phyloP scores from a whole-genome alignment of 2,113 vertebrate genomes.

The Cryptotis parvus region DNA sequence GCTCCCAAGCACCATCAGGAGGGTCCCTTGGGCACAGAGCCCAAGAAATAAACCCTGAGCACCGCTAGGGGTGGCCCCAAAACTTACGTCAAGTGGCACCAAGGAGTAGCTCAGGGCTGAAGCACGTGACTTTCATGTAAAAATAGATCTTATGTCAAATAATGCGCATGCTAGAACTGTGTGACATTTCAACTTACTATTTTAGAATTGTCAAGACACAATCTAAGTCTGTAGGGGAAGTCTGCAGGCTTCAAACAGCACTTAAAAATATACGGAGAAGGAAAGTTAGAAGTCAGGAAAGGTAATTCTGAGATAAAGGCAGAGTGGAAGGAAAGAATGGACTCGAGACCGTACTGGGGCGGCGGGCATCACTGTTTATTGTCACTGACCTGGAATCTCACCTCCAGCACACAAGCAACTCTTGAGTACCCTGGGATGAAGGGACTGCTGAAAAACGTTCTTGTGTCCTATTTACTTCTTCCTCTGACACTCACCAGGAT shows the following conservation, averaged over 20 bases:
- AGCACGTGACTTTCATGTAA: too few relatives aligned
- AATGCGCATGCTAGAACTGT: not conserved
- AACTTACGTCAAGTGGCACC: too few relatives aligned
- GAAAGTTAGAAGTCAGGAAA: slow-evolving; percentile 35
- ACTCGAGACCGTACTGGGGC: not conserved
- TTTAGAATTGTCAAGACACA: slow-evolving; percentile 42
- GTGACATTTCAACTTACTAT: slow-evolving; percentile 39
- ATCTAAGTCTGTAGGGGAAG: not conserved
- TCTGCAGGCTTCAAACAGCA: slow-evolving; percentile 13
- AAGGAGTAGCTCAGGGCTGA: too few relatives aligned
- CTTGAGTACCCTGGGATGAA: slow-evolving; percentile 32
- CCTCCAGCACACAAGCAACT: not conserved
- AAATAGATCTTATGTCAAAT: not conserved
- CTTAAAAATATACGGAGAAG: slow-evolving; percentile 55
- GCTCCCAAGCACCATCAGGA: too few relatives aligned
- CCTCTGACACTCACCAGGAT: slow-evolving; percentile 49
- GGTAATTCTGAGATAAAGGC: slow-evolving; percentile 55
- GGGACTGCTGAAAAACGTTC: slow-evolving; percentile 56
- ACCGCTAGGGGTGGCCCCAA: too few relatives aligned
- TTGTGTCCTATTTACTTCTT: slow-evolving; percentile 55
- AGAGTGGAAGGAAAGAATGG: not conserved
- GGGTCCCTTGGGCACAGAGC: too few relatives aligned
- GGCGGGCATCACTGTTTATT: not conserved
- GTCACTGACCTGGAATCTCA: slow-evolving; percentile 49
- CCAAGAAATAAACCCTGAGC: too few relatives aligned